These are phyloP conservation scores for Dasypolia templi DNA, from an alignment of 2,888 invertebrate species.

Conservation along the genomic window DNA sequence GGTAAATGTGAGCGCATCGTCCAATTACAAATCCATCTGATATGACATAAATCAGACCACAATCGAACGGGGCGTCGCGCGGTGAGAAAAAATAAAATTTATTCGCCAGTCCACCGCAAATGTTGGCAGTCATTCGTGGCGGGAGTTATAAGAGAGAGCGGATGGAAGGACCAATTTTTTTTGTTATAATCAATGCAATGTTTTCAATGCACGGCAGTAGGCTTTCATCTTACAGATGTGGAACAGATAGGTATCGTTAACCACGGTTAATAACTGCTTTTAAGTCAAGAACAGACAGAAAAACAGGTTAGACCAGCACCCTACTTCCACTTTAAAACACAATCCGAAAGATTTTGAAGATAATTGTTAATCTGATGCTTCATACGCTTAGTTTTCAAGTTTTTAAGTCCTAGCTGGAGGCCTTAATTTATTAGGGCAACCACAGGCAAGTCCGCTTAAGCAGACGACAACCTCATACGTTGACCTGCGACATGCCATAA, in stretches of 20 bases:
- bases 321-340: too few species aligned
- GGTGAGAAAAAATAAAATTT: constrained; percentile 77
- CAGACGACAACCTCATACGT: too few species aligned
- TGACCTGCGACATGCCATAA: too few species aligned
- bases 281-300: neutral
- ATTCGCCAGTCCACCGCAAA: constrained; percentile 67
- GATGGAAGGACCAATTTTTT: neutral
- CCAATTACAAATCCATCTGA: constrained; percentile 67
- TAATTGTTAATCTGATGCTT: too few species aligned
- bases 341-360: too few species aligned
- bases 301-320: neutral
- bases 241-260: neutral
- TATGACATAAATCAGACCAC: constrained; percentile 75
- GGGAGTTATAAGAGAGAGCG: constrained; percentile 40
- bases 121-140: constrained; percentile 42
- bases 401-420: too few species aligned
- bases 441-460: too few species aligned
- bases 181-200: neutral
- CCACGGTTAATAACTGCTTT: neutral
- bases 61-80: constrained; percentile 75
- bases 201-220: neutral
- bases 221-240: neutral
- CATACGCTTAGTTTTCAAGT: too few species aligned
- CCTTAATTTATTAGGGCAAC: too few species aligned
- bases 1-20: constrained; percentile 50